Base-by-base conservation (phyloP, 2,888 invertebrate species). In the Agrochola lychnidis region DNA sequence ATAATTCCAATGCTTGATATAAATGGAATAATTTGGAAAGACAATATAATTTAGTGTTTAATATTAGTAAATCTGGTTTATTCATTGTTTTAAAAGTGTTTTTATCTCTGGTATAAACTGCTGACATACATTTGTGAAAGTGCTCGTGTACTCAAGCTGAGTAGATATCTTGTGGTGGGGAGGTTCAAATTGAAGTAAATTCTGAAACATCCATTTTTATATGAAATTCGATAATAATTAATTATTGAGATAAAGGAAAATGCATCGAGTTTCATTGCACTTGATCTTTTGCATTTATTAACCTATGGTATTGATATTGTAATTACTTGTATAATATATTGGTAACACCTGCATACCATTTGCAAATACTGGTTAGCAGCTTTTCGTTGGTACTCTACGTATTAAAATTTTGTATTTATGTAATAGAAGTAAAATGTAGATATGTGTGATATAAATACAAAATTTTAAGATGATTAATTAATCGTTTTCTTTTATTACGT, bases 261-360 rank as follows among this genome's bases (percentile, higher is more conserved):
- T 90, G 89, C 91, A 92, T 94, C 91, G 93, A 94, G 93, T 95
- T 95, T 95, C 91, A 95, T 95, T 96, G 96, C 96, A 97, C 97
- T 97, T 96, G 96, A 96, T 96, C 95, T 97, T 96, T 96, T 97
- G 97, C 97, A 97, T 97, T 97, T 97, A 97, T 97, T 96, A 96
- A 96, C 96, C 95, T 96, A 96, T 93, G 96, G 97, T 96, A 96
- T 95, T 95, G 94, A 96, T 96, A 96, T 95, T 97, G 97, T 97
- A 97, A 96, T 97, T 96, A 97, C 96, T 96, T 97, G 97, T 97
- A 97, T 95, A 93, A 96, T 96, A 97, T 94, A 96, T 94, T 94
- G 95, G 94, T 95, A 95, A 95, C 95, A 95, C 92, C 95, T 93
- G 95, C 95, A 94, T 95, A 96, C 95, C 94, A 94, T 94, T 94